phyloP scores from a whole-genome alignment of 2,797 vertebrate species.

The Orestias chungarensis region DNA sequence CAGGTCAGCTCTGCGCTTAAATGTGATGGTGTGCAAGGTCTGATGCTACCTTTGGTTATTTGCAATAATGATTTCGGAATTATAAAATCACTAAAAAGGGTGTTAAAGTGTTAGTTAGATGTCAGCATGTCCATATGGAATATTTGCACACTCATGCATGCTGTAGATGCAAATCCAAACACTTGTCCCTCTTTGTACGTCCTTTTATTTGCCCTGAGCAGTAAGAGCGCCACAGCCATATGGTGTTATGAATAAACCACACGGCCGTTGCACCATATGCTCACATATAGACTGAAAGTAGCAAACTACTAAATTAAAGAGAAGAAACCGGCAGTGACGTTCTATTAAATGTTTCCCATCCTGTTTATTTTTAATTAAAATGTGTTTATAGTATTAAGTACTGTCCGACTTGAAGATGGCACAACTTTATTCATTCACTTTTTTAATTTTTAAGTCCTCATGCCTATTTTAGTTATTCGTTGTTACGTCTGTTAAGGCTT shows the following conservation, averaged over 20 bases:
- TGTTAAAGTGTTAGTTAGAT: conserved; percentile 1
- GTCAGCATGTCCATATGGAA: conserved; percentile 19
- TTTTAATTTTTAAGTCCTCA: conserved; percentile 11
- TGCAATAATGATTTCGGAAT: conserved; percentile 37
- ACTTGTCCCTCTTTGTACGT: conserved; percentile 41
- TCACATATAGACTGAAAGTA: conserved; percentile 51
- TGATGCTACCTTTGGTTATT: conserved; percentile 42
- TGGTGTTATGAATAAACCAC: conserved; percentile 79
- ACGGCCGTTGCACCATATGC: conserved; percentile 69
- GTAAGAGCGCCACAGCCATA: conserved; percentile 61
- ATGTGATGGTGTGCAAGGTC: conserved; percentile 20
- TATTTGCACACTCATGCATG: conserved; percentile 22
- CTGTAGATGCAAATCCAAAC: conserved; percentile 24
- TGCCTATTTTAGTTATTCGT: conserved; percentile 19
- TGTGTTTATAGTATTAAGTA: background rate
- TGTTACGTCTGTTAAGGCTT: conserved; percentile 21
- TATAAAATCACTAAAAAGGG: conserved; percentile 24
- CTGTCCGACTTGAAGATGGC: background rate
- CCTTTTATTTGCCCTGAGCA: conserved; percentile 59
- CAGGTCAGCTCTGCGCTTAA: conserved; percentile 80
- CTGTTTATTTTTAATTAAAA: conserved; percentile 18
- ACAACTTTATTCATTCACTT: background rate
- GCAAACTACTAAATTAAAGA: conserved; percentile 26
- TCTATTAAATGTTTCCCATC: conserved; percentile 12
- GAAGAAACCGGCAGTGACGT: conserved; percentile 8